Evolutionary conservation across 2,888 invertebrate genomes (phyloP).

Genomic region (Serripes groenlandicus): DNA sequence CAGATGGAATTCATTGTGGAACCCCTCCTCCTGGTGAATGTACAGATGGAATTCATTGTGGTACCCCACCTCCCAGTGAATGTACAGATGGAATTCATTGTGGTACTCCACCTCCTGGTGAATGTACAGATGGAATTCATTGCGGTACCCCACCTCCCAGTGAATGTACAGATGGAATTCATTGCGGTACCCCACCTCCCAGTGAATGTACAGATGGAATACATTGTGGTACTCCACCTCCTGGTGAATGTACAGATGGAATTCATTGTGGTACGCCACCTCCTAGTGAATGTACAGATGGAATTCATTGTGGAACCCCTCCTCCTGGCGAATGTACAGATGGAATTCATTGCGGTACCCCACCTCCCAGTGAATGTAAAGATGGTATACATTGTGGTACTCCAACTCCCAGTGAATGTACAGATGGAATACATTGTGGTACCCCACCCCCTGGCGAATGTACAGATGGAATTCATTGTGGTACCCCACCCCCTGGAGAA

Average conservation of each 20-base stretch:
- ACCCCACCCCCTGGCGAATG: conserved; percentile 18
- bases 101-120: conserved; percentile 57
- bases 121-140: conserved; percentile 63
- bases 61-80: conserved; percentile 49
- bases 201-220: conserved; percentile 60
- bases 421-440: conserved; percentile 8
- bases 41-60: conserved; percentile 64
- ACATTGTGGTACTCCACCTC: conserved; percentile 68
- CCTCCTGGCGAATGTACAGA: conserved; percentile 18
- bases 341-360: conserved; percentile 58
- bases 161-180: conserved; percentile 62
- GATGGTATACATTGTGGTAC: conserved; percentile 17
- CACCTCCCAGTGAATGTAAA: conserved; percentile 41
- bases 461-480: conserved; percentile 20
- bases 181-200: conserved; percentile 66
- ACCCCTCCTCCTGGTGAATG: conserved; percentile 49
- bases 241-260: conserved; percentile 52
- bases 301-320: conserved; percentile 26
- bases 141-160: conserved; percentile 57
- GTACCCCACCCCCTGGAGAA: conserved; percentile 16
- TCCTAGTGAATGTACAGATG: conserved; percentile 51
- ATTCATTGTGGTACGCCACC: conserved; percentile 61
- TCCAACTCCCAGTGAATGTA: conserved; percentile 10
- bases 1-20: conserved; percentile 67
- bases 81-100: conserved; percentile 64